Evolutionary conservation across 1,140 invertebrate species (phyloP).

Genomic region (Pogonomyrmex californicus): DNA sequence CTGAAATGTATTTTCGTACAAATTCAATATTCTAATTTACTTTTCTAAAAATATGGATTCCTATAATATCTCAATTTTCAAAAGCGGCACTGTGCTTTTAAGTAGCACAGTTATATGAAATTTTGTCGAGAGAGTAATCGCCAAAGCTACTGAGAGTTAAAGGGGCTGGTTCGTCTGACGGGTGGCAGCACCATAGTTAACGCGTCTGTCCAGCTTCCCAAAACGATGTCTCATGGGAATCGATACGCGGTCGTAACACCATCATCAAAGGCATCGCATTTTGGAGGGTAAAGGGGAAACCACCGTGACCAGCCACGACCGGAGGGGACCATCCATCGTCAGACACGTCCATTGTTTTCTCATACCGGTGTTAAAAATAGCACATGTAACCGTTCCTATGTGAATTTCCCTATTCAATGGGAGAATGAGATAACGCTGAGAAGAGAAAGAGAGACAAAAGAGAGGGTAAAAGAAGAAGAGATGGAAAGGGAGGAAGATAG

Average conservation of each 20-base stretch:
- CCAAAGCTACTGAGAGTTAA: constrained; percentile 3
- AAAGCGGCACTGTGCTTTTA: constrained; percentile 15
- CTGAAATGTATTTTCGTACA: neutral
- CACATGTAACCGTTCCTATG: neutral
- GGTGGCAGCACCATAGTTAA: constrained; percentile 33
- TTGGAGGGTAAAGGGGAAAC: constrained; percentile 36
- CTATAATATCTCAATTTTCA: neutral
- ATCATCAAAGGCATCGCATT: constrained; percentile 49
- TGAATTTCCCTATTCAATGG: constrained; percentile 74
- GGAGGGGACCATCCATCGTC: neutral
- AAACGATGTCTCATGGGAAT: constrained; percentile 50
- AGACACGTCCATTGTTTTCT: constrained; percentile 70
- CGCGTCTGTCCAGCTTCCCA: constrained; percentile 37
- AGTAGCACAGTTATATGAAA: constrained; percentile 8
- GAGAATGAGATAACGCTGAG: constrained; percentile 15
- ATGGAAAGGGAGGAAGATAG: neutral
- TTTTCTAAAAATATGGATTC: neutral
- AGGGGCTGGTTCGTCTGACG: neutral
- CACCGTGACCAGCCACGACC: constrained; percentile 19
- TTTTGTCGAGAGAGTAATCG: constrained; percentile 29
- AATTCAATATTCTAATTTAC: constrained; percentile 9
- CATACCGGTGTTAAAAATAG: constrained; percentile 73
- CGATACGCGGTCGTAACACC: constrained; percentile 53
- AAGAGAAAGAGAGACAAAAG: neutral
- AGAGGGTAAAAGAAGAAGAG: neutral